Conservation (phyloP, 1,140 invertebrate species). For the Camponotus floridanus region DNA sequence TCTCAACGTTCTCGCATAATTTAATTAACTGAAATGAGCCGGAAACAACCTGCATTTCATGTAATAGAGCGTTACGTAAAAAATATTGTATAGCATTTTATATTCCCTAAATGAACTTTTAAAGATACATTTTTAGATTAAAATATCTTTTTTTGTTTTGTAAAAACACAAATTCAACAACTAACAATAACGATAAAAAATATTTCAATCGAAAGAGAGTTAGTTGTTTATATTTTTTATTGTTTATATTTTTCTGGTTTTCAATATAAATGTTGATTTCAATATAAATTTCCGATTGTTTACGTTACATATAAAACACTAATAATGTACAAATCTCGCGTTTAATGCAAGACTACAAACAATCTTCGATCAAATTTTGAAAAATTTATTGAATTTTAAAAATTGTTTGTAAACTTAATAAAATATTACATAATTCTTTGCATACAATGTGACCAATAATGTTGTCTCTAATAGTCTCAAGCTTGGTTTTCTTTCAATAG, state of each 20-base stretch:
- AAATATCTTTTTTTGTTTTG: not conserved
- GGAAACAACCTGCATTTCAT: not conserved
- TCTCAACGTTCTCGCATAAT: not conserved
- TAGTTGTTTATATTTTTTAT: not conserved
- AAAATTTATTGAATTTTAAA: conserved; percentile 3
- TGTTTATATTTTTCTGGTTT: not conserved
- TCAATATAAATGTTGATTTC: conserved; percentile 12
- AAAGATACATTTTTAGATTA: not conserved
- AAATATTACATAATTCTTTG: not conserved
- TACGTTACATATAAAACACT: conserved; percentile 15
- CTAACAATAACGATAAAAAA: not conserved
- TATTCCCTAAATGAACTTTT: not conserved
- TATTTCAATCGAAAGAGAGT: too few relatives aligned
- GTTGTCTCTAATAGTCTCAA: not conserved
- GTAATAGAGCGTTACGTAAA: not conserved
- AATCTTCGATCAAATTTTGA: not conserved
- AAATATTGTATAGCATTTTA: not conserved
- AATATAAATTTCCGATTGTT: not conserved
- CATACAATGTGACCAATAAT: not conserved
- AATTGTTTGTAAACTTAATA: conserved; percentile 17
- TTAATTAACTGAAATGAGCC: not conserved
- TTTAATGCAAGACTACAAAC: not conserved
- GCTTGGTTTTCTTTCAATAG: conserved; percentile 16
- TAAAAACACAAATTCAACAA: not conserved
- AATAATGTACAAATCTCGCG: not conserved